Percentiles rank a stretch among this genome's conserved stretches.
These are phyloP conservation scores for Andrena flavipes DNA, from an alignment of 2,888 invertebrate genomes.

Conservation along the genomic window DNA sequence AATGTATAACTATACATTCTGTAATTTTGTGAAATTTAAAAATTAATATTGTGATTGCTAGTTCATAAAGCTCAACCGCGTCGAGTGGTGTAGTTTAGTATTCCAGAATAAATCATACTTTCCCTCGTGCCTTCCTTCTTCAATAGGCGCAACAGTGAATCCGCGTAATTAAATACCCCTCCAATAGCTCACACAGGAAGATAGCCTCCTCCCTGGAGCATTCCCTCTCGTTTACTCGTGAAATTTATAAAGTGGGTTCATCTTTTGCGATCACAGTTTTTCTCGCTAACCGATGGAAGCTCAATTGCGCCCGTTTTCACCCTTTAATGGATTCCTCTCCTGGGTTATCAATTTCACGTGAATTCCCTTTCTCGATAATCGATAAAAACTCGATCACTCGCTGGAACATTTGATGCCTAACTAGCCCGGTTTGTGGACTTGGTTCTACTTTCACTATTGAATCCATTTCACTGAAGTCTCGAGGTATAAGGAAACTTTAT, in stretches of 20 bases:
- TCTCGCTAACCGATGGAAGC: not conserved
- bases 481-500: too few species aligned
- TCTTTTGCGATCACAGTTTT: conserved; percentile 28
- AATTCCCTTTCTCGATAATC: not conserved
- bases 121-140: not conserved
- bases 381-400: too few species aligned
- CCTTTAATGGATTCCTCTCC: not conserved
- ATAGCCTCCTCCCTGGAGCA: conserved; percentile 40
- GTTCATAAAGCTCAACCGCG: not conserved
- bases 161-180: conserved; percentile 65
- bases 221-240: conserved; percentile 36
- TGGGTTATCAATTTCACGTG: not conserved
- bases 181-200: conserved; percentile 52
- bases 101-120: conserved; percentile 24
- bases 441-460: too few species aligned
- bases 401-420: too few species aligned
- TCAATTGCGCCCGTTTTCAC: not conserved
- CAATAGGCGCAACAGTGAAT: conserved; percentile 53
- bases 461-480: too few species aligned
- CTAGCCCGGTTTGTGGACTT: too few species aligned
- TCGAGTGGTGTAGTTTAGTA: conserved; percentile 3
- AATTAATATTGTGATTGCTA: not conserved
- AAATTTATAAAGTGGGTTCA: conserved; percentile 66
- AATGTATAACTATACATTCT: too few species aligned
- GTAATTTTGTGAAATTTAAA: not conserved